A percentile compares a stretch with the other conserved stretches of the same genome.
Evolutionary conservation across 2,113 vertebrate species (phyloP).

Genomic region (Lycaon pictus): DNA sequence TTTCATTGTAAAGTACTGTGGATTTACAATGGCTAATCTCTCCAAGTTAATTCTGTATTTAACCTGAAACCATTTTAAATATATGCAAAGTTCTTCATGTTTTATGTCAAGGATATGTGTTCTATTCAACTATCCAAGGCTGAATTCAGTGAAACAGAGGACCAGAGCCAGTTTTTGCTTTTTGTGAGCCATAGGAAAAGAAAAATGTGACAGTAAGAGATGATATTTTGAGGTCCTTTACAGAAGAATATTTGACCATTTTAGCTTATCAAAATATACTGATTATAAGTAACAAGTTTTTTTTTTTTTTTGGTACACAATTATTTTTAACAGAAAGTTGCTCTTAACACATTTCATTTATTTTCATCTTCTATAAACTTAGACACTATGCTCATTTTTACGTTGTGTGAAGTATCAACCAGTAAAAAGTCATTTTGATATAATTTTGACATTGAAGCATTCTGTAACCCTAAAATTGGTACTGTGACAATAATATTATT

Average conservation of each 20-base stretch:
- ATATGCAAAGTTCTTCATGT: neutral
- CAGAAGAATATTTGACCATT: neutral
- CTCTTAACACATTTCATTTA: slow-evolving; percentile 36
- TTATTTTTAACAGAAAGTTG: slow-evolving; percentile 27
- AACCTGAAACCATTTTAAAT: neutral
- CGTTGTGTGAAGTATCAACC: neutral
- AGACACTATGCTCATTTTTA: slow-evolving; percentile 11
- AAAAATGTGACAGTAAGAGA: neutral
- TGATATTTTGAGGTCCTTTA: neutral
- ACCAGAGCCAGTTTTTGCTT: neutral
- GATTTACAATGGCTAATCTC: neutral
- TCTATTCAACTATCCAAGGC: neutral
- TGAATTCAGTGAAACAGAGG: neutral
- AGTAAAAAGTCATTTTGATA: slow-evolving; percentile 8
- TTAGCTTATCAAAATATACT: slow-evolving; percentile 14
- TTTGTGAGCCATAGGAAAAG: neutral
- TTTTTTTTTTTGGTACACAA: neutral
- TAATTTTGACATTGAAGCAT: neutral
- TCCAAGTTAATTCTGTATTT: slow-evolving; percentile 26
- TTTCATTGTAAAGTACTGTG: neutral
- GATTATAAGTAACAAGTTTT: neutral
- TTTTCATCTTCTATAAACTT: slow-evolving; percentile 9
- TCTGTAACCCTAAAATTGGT: neutral
- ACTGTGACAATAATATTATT: neutral
- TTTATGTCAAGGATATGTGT: neutral